A percentile compares a stretch with the other conserved stretches of the same genome.
These are phyloP conservation scores for Mactromeris polynyma DNA, from an alignment of 2,888 invertebrate genomes.

Conservation along the genomic window DNA sequence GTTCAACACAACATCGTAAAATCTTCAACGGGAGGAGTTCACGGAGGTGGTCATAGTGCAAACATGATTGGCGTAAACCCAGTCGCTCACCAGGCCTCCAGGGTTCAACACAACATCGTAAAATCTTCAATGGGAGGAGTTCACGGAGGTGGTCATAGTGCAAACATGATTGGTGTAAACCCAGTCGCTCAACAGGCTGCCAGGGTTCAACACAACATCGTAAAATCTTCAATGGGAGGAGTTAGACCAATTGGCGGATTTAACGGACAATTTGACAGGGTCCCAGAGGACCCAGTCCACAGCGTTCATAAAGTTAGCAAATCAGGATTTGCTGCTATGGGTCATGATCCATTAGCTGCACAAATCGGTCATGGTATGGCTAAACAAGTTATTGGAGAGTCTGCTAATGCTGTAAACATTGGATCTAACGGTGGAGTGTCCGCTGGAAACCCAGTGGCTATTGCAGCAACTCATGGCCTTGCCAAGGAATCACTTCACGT, in stretches of 20 bases:
- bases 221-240: neutral
- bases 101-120: neutral
- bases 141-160: constrained; percentile 1
- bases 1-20: constrained; percentile 39
- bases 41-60: neutral
- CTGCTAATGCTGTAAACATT: constrained; percentile 38
- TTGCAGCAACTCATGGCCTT: constrained; percentile 47
- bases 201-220: too few relatives aligned
- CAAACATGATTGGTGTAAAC: too few relatives aligned
- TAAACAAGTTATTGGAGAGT: constrained; percentile 33
- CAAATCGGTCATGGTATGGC: constrained; percentile 49
- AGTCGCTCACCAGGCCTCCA: neutral
- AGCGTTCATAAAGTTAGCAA: constrained; percentile 48
- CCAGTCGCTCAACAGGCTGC: too few relatives aligned
- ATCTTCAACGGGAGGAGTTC: neutral
- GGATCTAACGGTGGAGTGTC: constrained; percentile 53
- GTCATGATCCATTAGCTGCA: constrained; percentile 51
- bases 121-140: neutral
- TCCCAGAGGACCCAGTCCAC: constrained; percentile 38
- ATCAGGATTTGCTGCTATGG: constrained; percentile 39
- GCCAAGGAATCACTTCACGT: constrained; percentile 51
- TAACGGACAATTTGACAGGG: too few relatives aligned
- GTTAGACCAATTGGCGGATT: constrained; percentile 17
- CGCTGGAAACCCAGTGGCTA: constrained; percentile 42
- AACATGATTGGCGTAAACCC: neutral